phyloP scores from a whole-genome alignment of 2,888 invertebrate species.

The Horisme vitalbata region DNA sequence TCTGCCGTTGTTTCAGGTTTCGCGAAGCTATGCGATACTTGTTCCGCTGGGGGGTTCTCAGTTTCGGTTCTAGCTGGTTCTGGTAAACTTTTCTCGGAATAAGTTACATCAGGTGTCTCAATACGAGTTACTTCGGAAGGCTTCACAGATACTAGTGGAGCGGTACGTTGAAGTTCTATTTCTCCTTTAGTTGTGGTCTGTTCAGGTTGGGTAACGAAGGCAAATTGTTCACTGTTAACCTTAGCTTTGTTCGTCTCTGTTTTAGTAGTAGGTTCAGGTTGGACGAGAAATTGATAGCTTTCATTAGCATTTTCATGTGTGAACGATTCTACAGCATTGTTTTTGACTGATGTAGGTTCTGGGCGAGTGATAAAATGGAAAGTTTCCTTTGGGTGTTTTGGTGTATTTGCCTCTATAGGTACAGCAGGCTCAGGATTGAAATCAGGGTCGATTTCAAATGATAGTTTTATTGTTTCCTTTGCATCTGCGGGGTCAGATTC shows the following conservation, averaged over 20 bases:
- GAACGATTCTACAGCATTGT: not conserved
- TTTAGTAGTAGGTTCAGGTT: not conserved
- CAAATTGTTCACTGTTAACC: not conserved
- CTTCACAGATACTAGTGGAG: not conserved
- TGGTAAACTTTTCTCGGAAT: constrained; percentile 1
- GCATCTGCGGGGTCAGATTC: not conserved
- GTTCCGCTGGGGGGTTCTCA: not conserved
- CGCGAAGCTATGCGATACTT: constrained; percentile 15
- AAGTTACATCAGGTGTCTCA: constrained; percentile 1
- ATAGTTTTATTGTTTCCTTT: constrained; percentile 6
- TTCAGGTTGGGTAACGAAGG: not conserved
- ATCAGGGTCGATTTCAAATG: constrained; percentile 4
- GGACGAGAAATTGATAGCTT: not conserved
- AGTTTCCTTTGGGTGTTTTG: constrained; percentile 2
- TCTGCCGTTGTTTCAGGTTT: constrained; percentile 17
- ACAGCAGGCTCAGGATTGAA: not conserved
- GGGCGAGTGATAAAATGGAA: not conserved
- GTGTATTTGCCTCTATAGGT: not conserved
- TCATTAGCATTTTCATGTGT: not conserved
- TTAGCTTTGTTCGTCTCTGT: not conserved
- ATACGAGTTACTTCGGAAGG: not conserved
- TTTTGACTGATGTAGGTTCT: not conserved
- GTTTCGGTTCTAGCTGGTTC: not conserved
- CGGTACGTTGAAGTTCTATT: not conserved
- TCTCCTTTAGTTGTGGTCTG: not conserved